phyloP scores from a whole-genome alignment of 2,113 vertebrate genomes.

The Fukomys damarensis region DNA sequence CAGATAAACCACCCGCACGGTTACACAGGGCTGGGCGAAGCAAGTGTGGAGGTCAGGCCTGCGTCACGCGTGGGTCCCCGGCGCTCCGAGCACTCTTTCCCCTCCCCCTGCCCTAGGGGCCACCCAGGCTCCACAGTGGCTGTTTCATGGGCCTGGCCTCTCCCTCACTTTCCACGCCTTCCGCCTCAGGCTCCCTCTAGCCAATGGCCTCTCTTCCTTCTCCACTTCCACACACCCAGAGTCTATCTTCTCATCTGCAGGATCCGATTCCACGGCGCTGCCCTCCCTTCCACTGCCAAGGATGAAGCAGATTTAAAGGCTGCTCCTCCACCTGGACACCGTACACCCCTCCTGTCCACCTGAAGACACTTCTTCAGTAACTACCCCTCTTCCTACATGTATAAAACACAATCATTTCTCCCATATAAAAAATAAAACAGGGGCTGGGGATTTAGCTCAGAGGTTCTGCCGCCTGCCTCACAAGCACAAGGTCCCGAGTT shows the following conservation, averaged over 20 bases:
- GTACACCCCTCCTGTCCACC: background rate
- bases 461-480: no score
- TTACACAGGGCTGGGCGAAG: fast-evolving
- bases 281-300: background rate
- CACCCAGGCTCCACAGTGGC: no score
- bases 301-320: background rate
- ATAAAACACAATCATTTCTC: no score
- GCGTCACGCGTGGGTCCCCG: background rate
- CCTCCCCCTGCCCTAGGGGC: background rate
- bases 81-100: background rate
- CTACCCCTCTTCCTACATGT: background rate
- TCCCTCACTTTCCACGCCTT: background rate
- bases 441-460: no score
- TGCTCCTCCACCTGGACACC: no score
- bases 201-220: background rate
- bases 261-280: background rate
- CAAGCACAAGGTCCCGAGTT: background rate
- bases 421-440: background rate
- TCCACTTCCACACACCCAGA: background rate
- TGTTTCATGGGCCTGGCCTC: background rate
- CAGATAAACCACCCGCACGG: fast-evolving
- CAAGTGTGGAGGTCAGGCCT: background rate
- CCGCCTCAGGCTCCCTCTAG: background rate
- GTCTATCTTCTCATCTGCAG: no score
- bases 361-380: background rate